phyloP scores from a whole-genome alignment of 2,797 vertebrate species.

The Notolepis coatsorum region DNA sequence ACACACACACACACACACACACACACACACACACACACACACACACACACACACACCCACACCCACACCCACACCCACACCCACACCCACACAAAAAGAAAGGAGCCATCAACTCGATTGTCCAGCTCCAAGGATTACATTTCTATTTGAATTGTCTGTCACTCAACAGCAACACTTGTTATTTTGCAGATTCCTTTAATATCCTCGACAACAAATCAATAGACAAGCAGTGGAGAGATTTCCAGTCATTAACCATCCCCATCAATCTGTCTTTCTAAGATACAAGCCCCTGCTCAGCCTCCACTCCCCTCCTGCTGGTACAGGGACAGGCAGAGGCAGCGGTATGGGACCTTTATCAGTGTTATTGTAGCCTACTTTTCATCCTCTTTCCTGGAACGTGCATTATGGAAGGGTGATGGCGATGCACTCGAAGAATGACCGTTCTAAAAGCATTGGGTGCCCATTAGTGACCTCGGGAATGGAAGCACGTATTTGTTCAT shows the following conservation, averaged over 20 bases:
- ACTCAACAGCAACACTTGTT: slow-evolving; percentile 65
- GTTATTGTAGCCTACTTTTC: neutral
- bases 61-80: no score
- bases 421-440: neutral
- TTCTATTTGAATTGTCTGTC: slow-evolving; percentile 78
- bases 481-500: neutral
- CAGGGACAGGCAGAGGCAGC: neutral
- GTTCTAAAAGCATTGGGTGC: neutral
- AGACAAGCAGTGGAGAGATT: slow-evolving; percentile 68
- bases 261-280: slow-evolving; percentile 64
- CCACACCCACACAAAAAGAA: no score
- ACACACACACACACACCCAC: no score
- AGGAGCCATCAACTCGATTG: slow-evolving; percentile 63
- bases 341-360: neutral
- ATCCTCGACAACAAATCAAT: slow-evolving; percentile 81
- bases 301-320: slow-evolving; percentile 27
- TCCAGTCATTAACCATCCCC: slow-evolving; percentile 72
- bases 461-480: neutral
- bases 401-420: neutral
- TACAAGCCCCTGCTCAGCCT: slow-evolving; percentile 23
- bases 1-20: no score
- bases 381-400: neutral
- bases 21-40: slow-evolving; percentile 14
- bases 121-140: slow-evolving; percentile 61
- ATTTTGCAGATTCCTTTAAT: slow-evolving; percentile 74